Percentiles rank a stretch among this genome's conserved stretches.
These are phyloP conservation scores for Jacana jacana DNA, from an alignment of 2,113 vertebrate species.

Conservation along the genomic window DNA sequence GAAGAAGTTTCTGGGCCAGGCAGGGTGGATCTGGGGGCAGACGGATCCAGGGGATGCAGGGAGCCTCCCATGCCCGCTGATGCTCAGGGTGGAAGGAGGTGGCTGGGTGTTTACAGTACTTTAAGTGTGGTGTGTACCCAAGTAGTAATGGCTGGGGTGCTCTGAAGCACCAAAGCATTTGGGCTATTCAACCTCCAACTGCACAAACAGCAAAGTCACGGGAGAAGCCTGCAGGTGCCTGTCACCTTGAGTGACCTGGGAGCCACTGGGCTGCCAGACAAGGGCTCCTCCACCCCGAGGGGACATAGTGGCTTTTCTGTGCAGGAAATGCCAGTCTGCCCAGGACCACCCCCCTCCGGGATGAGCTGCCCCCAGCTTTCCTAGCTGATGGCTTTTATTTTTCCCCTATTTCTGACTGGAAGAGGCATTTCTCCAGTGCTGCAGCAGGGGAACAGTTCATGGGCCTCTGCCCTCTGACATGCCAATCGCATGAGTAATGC, in stretches of 20 bases:
- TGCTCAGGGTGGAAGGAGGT: background rate
- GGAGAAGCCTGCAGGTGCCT: background rate
- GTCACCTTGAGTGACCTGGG: background rate
- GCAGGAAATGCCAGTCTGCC: background rate
- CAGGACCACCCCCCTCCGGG: rapidly evolving
- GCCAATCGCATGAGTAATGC: background rate
- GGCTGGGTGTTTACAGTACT: background rate
- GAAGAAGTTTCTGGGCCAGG: background rate
- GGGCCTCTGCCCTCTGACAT: background rate
- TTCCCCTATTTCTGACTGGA: background rate
- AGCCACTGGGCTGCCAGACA: background rate
- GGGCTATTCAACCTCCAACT: background rate
- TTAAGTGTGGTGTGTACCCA: rapidly evolving
- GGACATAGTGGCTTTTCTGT: background rate
- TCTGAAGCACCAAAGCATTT: background rate
- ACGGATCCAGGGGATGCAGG: rapidly evolving
- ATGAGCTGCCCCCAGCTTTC: background rate
- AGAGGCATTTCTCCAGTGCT: background rate
- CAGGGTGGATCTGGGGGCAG: background rate
- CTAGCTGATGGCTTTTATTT: background rate
- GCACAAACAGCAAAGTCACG: background rate
- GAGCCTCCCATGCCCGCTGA: rapidly evolving
- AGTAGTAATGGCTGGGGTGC: background rate
- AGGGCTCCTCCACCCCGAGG: background rate
- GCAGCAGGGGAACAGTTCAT: background rate